Conservation (phyloP, 1,140 invertebrate genomes). For the Cherax quadricarinatus region DNA sequence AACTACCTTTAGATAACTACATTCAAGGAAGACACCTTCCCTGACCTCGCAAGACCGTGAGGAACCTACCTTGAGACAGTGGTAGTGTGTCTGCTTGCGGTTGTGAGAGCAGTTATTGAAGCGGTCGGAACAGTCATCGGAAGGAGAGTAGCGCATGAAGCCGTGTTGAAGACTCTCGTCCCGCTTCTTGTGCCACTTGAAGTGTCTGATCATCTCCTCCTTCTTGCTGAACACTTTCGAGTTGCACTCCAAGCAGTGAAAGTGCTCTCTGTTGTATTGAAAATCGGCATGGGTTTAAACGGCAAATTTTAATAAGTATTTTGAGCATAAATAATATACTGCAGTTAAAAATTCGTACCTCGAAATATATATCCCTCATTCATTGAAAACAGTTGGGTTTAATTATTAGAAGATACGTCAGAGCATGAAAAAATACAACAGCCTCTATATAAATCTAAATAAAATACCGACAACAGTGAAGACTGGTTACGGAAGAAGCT, state of each 20-base stretch:
- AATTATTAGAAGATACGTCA: too few relatives aligned
- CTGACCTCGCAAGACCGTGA: neutral
- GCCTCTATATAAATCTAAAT: too few relatives aligned
- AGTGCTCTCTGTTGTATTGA: constrained; percentile 87
- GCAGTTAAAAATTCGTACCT: too few relatives aligned
- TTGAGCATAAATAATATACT: too few relatives aligned
- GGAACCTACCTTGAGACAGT: constrained; percentile 89
- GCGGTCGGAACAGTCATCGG: constrained; percentile 91
- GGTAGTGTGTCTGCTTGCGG: constrained; percentile 98
- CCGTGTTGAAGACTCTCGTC: constrained; percentile 97
- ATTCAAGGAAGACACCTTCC: too few relatives aligned
- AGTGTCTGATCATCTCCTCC: constrained; percentile 99
- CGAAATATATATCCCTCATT: too few relatives aligned
- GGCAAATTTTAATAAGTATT: neutral
- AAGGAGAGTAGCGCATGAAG: constrained; percentile 95
- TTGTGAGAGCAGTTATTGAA: constrained; percentile 93
- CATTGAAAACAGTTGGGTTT: too few relatives aligned
- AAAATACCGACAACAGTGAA: too few relatives aligned
- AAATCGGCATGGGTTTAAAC: neutral
- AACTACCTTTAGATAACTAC: too few relatives aligned
- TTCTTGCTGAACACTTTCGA: constrained; percentile 95
- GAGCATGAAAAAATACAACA: too few relatives aligned
- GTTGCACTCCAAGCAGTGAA: constrained; percentile 95
- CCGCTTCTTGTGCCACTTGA: constrained; percentile 99
- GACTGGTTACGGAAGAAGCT: too few relatives aligned